Evolutionary conservation across 2,888 invertebrate species (phyloP), one percentile per base, ranked within the genome.

Genomic region (Lordiphosa fenestrarum): DNA sequence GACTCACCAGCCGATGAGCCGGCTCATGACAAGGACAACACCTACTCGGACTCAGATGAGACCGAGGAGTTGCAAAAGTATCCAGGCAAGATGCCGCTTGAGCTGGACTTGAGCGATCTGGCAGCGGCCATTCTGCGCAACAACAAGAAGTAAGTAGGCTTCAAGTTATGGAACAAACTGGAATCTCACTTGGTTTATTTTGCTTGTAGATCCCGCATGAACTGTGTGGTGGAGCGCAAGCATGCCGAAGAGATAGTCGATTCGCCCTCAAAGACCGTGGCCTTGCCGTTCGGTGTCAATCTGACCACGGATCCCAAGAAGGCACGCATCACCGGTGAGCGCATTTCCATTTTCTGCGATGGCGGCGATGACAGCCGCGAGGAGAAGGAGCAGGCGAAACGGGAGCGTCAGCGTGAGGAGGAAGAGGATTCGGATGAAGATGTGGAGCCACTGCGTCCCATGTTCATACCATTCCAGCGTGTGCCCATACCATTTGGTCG

Each of bases 141-240:
- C 83, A 93, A 92, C 87, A 93, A 93, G 85, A 92, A 93, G 92
- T 93, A 88, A 65, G 62, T 23, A 5, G 5, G 2, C 15, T 6
- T 23, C 5, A 4, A 23, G 5, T 19, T 1, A 1, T 3, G 19
- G 19, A 6, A 6, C 2, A 6, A 25, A 6, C 25, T 25, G 25
- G 2, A 6, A 21, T 21, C 15, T 4, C 6, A 1, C 6, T 3
- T 1, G 4, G 0, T 37, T 52, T 2, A 6, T 2, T n/a, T 13
- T 19, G 1, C 10, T 6, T 5, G 23, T 38, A 92, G 93, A 86
- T 95, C 95, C 59, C 94, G 94, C 89, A 96, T 96, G 94, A 96
- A 96, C 90, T 97, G 96, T 89, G 93, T 96, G 19, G 95, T 96
- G 39, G 96, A 96, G 89, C 94, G 95, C 87, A 94, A 95, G 74